Evolutionary conservation across 2,888 invertebrate species (phyloP).

Genomic region (Agriopis aurantiaria): DNA sequence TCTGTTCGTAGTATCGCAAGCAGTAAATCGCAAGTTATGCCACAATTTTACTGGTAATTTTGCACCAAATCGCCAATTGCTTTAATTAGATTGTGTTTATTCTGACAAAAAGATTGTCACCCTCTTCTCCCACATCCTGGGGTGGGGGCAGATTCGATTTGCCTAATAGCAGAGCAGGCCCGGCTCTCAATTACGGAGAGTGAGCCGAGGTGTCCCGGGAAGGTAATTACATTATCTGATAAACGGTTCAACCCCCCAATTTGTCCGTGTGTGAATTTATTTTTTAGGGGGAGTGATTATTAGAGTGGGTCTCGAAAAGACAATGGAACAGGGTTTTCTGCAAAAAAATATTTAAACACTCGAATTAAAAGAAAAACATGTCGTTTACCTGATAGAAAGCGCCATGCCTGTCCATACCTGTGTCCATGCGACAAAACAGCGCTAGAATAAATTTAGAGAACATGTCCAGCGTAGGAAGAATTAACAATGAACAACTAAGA

Average conservation of each 20-base stretch:
- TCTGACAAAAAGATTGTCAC: conserved; percentile 5
- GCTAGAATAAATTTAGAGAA: too few relatives aligned
- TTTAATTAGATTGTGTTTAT: background rate
- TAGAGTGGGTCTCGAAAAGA: conserved; percentile 15
- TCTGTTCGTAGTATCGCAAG: too few relatives aligned
- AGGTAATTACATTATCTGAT: conserved; percentile 85
- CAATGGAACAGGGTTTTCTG: background rate
- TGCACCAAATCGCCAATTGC: background rate
- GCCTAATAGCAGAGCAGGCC: conserved; percentile 80
- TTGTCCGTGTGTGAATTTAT: conserved; percentile 46
- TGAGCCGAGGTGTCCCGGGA: conserved; percentile 79
- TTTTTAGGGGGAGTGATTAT: conserved; percentile 27
- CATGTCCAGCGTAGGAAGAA: too few relatives aligned
- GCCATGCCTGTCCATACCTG: too few relatives aligned
- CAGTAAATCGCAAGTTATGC: too few relatives aligned
- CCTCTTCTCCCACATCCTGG: conserved; percentile 36
- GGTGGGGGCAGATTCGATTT: conserved; percentile 81
- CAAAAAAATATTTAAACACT: background rate
- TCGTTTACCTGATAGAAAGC: background rate
- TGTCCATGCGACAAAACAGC: too few relatives aligned
- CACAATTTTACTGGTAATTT: too few relatives aligned
- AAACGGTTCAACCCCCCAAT: conserved; percentile 61
- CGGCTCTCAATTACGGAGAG: conserved; percentile 83
- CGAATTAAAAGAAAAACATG: background rate
- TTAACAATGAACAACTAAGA: too few relatives aligned